Evolutionary conservation across 1,140 invertebrate species (phyloP).

Genomic region (Oppia nitens): DNA sequence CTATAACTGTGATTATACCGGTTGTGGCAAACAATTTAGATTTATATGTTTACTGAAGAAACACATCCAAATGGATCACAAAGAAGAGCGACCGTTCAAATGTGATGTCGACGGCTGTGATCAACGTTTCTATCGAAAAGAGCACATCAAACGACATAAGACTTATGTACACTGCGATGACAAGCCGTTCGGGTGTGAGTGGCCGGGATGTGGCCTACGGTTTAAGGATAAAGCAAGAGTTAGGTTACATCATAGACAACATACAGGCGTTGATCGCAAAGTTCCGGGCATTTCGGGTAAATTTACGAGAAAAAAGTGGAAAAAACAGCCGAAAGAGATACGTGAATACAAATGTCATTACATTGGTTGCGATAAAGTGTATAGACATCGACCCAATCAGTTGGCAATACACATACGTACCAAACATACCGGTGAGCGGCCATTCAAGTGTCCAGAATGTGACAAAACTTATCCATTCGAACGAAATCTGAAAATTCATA

Average conservation of each 20-base stretch:
- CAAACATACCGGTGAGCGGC: slow-evolving; percentile 18
- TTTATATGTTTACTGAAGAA: no score
- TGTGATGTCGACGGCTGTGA: not conserved
- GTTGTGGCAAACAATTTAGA: no score
- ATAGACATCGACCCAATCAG: slow-evolving; percentile 11
- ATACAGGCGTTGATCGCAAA: no score
- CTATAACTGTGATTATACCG: no score
- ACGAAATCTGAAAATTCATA: no score
- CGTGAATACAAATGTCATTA: slow-evolving; percentile 72
- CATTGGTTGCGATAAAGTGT: slow-evolving; percentile 58
- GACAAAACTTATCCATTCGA: no score
- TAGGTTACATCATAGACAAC: not conserved
- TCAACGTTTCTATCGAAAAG: not conserved
- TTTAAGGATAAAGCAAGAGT: not conserved
- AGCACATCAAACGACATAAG: not conserved
- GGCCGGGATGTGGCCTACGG: not conserved
- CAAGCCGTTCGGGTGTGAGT: not conserved
- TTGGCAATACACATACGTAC: slow-evolving; percentile 14
- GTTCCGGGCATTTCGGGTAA: no score
- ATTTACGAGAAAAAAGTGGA: no score
- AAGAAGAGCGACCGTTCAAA: not conserved
- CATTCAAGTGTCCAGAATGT: slow-evolving; percentile 16
- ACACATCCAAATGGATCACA: not conserved
- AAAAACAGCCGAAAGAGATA: no score
- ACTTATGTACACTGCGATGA: not conserved